Evolutionary conservation across 53 echinoderm and acorn worm genomes (phyloP), one percentile per base, ranked within the genome.

Genomic region (Crossaster papposus): DNA sequence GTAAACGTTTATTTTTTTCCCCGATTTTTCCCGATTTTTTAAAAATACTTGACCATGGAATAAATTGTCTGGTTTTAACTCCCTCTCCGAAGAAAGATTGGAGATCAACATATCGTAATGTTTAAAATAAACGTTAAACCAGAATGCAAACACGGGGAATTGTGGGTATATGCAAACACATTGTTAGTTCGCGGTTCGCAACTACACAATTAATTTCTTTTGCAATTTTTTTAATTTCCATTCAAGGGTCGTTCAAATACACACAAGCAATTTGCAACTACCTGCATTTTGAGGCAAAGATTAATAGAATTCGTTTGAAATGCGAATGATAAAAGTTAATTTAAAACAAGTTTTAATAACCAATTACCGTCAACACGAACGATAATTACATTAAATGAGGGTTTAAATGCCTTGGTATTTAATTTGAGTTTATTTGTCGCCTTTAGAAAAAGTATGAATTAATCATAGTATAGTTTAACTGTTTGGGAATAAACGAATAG

Each of bases 291-390:
- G 5, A 31, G 18, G 22, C 63, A 62, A 30, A 18, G 0, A 55
- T 8, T 71, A 52, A 80, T 31, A 17, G 31, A 55, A 30, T 71
- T 26, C 50, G 36, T 20, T 1, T 14, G 32, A 6, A 23, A 28
- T 18, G 53, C 30, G 20, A 54, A 78, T 18, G 22, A 12, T 20
- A 23, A 7, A 30, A 32, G 32, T 20, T 54, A 53, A 52, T 85
- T 72, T 72, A 85, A 83, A 83, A n/a, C n/a, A 29, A 51, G 51
- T 74, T 85, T 33, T 72, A 72, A 54, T 85, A 53, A 30, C 54
- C 52, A 73, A 85, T 72, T 85, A 53, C 6, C 34, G 44, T 30
- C 12, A 73, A 30, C 30, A 51, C 52, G 20, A 32, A 35, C 54
- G 33, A 17, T 85, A 73, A 85, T 85, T 85, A 51, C 20, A 72